Percentiles rank a stretch among this genome's conserved stretches.
These are phyloP conservation scores for Chondrosia reniformis DNA, from an alignment of 37 sponge, comb jelly and placozoan genomes.

Conservation along the genomic window DNA sequence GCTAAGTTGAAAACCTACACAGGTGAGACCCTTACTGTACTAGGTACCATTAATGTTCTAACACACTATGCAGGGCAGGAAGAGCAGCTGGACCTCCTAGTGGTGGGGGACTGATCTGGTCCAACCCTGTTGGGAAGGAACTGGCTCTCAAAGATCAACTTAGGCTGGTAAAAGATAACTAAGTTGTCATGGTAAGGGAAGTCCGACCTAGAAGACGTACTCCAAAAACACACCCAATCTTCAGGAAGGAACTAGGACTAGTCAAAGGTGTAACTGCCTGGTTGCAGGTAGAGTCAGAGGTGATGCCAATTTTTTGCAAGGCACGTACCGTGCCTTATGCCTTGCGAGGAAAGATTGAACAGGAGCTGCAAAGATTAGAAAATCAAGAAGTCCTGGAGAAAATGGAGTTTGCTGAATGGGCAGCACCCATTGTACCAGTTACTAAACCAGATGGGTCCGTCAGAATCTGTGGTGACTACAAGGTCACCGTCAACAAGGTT, in stretches of 20 bases:
- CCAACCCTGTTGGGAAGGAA: slow-evolving; percentile 3
- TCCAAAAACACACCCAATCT: not conserved
- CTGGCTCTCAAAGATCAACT: not conserved
- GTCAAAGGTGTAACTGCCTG: not conserved
- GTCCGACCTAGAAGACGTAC: not conserved
- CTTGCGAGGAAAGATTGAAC: not conserved
- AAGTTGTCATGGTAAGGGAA: not conserved
- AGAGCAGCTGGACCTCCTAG: not conserved
- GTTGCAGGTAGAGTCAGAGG: not conserved
- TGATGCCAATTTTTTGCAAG: slow-evolving; percentile 1
- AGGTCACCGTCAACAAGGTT: not conserved
- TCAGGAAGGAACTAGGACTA: not conserved
- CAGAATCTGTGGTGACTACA: not conserved
- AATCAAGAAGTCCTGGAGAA: not conserved
- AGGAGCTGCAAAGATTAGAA: not conserved
- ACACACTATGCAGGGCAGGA: not conserved
- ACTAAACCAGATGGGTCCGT: not conserved
- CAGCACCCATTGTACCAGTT: not conserved
- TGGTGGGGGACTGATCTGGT: not conserved
- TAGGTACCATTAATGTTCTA: not conserved
- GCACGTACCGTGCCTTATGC: slow-evolving; percentile 14
- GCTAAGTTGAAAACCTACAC: not conserved
- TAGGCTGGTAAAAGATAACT: not conserved
- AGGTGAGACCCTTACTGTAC: not conserved
- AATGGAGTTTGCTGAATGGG: slow-evolving; percentile 1